phyloP scores from a whole-genome alignment of 2,888 invertebrate species.

The Leucoptera coffeella region DNA sequence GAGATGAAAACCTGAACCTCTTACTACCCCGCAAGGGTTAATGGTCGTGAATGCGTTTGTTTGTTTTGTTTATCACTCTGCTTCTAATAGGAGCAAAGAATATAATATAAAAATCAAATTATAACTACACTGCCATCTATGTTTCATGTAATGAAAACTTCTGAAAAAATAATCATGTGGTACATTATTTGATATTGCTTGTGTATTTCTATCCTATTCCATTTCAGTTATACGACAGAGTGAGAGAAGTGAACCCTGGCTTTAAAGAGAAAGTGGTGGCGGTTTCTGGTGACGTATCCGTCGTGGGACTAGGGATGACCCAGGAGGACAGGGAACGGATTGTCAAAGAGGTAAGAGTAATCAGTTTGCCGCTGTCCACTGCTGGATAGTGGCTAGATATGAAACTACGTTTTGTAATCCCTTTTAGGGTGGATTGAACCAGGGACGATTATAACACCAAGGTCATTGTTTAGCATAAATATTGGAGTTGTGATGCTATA shows the following conservation, averaged over 20 bases:
- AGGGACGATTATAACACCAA: too few relatives aligned
- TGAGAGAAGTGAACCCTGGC: conserved; percentile 9
- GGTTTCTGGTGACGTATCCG: conserved; percentile 11
- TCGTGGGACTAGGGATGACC: conserved; percentile 11
- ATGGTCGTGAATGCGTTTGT: not conserved
- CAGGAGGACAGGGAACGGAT: conserved; percentile 11
- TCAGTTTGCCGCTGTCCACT: too few relatives aligned
- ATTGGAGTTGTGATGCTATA: not conserved
- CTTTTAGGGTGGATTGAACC: too few relatives aligned
- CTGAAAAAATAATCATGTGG: too few relatives aligned
- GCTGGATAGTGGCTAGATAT: not conserved
- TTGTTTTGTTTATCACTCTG: not conserved
- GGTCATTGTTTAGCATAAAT: too few relatives aligned
- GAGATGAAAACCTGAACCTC: too few relatives aligned
- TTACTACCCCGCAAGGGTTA: not conserved
- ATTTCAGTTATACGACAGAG: conserved; percentile 10
- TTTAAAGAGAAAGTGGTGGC: conserved; percentile 10
- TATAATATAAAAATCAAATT: too few relatives aligned
- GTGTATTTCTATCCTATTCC: too few relatives aligned
- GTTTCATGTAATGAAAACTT: too few relatives aligned
- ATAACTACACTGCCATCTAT: too few relatives aligned
- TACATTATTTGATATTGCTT: too few relatives aligned
- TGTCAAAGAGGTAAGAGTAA: conserved; percentile 12
- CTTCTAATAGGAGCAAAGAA: not conserved
- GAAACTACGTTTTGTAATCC: too few relatives aligned